Base-by-base conservation (phyloP, 2,888 invertebrate genomes). In the Philopedon plagiatum region DNA sequence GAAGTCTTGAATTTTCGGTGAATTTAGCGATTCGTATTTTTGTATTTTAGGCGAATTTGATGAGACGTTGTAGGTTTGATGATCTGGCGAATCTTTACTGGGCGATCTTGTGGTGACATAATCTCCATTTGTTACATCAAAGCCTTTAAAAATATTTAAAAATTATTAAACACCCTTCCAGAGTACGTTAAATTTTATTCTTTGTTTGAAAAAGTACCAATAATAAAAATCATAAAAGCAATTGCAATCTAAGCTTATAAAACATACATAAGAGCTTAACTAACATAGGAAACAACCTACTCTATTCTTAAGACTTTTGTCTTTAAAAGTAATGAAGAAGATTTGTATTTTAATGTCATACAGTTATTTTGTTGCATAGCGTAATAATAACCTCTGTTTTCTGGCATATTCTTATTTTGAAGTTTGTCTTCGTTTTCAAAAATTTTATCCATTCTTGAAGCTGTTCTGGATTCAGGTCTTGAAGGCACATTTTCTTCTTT, bases 361-460 rank as follows among this genome's bases (percentile, higher is more conserved):
- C n/a, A n/a, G n/a, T n/a, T n/a, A n/a, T n/a, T n/a, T n/a, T n/a
- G n/a, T n/a, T n/a, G n/a, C n/a, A n/a, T n/a, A n/a, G n/a, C n/a
- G n/a, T n/a, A 23, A 37, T 67, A 60, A 37, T 44, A 60, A 69
- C 68, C 68, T 69, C 56, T 34, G 18, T 26, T 70, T 87, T 80
- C 57, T 71, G 78, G 2, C 75, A 73, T 26, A 72, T 67, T 18
- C 75, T 19, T 57, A 13, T 23, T 26, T 46, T 57, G 73, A 2
- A 74, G 73, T 75, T 74, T 75, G 15, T 74, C 77, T 39, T 81
- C 80, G 61, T 82, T 79, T 71, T 82, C 82, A 9, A 75, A 60
- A 29, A 83, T 83, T 69, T 78, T 81, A 34, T 78, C 80, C 82
- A 83, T 84, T 58, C 80, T 75, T n/a, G 79, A 79, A 26, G 77